phyloP scores from a whole-genome alignment of 2,113 vertebrate genomes.

The Raphicerus campestris region DNA sequence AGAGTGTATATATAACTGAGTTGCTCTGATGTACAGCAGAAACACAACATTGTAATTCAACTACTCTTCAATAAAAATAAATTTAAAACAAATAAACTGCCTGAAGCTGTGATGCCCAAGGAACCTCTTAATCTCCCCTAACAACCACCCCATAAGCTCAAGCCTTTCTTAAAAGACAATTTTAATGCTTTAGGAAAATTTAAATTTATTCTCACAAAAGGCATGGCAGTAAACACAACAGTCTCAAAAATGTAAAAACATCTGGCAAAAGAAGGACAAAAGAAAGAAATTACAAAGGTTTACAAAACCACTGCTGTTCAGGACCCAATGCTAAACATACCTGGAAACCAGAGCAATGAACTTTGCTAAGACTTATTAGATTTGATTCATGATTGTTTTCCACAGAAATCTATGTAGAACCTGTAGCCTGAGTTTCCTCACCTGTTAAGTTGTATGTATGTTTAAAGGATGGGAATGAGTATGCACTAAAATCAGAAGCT shows the following conservation, averaged over 20 bases:
- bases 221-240: neutral
- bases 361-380: neutral
- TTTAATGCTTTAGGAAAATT: constrained; percentile 1
- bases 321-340: neutral
- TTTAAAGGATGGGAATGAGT: neutral
- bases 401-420: neutral
- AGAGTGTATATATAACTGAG: neutral
- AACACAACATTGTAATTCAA: neutral
- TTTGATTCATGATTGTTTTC: neutral
- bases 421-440: neutral
- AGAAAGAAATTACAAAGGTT: neutral
- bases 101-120: neutral
- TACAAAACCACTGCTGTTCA: neutral
- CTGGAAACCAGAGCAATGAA: neutral
- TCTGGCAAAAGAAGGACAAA: neutral
- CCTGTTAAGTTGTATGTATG: neutral
- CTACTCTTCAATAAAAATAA: neutral
- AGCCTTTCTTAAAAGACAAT: neutral
- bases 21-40: neutral
- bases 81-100: neutral
- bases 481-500: neutral
- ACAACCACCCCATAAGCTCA: neutral
- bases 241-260: neutral
- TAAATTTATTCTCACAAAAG: constrained; percentile 10
- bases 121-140: neutral